Percentiles rank a stretch among this genome's conserved stretches.
phyloP scores from a whole-genome alignment of 1,140 invertebrate genomes.

The Rhagoletis zephyria region DNA sequence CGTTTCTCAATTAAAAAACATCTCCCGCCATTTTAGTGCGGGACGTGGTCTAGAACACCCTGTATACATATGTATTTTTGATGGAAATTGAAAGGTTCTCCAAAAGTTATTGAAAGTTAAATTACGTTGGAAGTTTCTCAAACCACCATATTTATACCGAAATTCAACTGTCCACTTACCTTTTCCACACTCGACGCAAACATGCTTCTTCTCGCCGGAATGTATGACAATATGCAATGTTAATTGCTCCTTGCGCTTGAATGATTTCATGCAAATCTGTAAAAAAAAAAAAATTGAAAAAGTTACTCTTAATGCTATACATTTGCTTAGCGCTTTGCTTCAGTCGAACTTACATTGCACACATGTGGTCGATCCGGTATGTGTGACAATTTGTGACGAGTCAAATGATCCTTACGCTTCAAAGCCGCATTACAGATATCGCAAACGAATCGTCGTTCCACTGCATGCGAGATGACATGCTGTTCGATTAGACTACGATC shows the following conservation, averaged over 20 bases:
- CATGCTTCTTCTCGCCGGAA: conserved; percentile 87
- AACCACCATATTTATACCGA: neutral
- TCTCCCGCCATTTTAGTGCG: no score
- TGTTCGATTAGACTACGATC: conserved; percentile 86
- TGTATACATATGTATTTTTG: no score
- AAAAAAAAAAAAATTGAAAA: conserved; percentile 19
- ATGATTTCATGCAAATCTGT: conserved; percentile 85
- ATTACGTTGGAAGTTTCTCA: no score
- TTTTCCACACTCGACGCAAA: conserved; percentile 90
- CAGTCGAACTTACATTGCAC: conserved; percentile 77
- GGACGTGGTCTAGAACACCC: no score
- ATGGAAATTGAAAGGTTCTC: no score
- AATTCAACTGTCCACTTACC: conserved; percentile 74
- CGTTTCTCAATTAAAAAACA: no score
- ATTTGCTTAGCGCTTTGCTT: neutral
- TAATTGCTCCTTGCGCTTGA: conserved; percentile 88
- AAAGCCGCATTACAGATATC: conserved; percentile 88
- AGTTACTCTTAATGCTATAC: neutral
- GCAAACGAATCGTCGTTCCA: conserved; percentile 85
- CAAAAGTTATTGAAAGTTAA: no score
- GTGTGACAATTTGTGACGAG: conserved; percentile 85
- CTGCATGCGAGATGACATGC: conserved; percentile 86
- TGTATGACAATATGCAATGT: conserved; percentile 89
- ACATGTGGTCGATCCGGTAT: conserved; percentile 87
- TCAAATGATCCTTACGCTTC: conserved; percentile 87